Evolutionary conservation across 1,140 invertebrate species (phyloP), one percentile per base, ranked within the genome.

Genomic region (Procambarus virginalis): DNA sequence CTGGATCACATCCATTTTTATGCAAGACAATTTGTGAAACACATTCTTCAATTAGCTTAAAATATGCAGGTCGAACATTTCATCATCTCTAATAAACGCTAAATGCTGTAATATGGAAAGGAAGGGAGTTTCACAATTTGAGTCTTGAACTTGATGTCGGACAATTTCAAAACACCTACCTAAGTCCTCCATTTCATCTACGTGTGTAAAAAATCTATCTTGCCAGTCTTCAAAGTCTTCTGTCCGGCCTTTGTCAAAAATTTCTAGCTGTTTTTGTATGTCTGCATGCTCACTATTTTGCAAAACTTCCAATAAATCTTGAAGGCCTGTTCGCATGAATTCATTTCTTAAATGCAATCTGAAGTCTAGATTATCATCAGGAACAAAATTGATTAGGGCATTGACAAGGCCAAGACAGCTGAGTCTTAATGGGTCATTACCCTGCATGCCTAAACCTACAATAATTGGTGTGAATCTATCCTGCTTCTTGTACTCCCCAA

Each of bases 11-110:
- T 9, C 98, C 98, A 92, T 96, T 97, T 93, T 97, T 97, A 93
- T 99, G 98, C 48, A 99, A 94, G 0, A 99, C 98, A 93, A 99
- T 99, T 95, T 99, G 98, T 0, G 98, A 97, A 12, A 99, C 95
- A 94, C 98, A 99, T 94, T 99, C 98, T 94, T 99, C 99, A 92
- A 99, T 98, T 12, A 99, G 93, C 93, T 99, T 98, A 94, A 98
- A 99, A 94, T 99, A 99, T 1, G 98, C 97, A 93, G 93, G 97
- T 97, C 97, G 96, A 45, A 97, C 96, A 91, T 96, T 94, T 96
- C 95, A 94, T 99, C 98, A 93, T 99, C 99, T 92, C 98, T 95
- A 85, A 99, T 98, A 93, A 97, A 98, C 3, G 99, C 93, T 51
- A 99, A 94, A 95, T 99, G 98, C 93, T 99, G 98, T 68, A 99